A percentile compares a stretch with the other conserved stretches of the same genome.
phyloP scores from a whole-genome alignment of 2,113 vertebrate species.

The Dryoscopus gambensis region DNA sequence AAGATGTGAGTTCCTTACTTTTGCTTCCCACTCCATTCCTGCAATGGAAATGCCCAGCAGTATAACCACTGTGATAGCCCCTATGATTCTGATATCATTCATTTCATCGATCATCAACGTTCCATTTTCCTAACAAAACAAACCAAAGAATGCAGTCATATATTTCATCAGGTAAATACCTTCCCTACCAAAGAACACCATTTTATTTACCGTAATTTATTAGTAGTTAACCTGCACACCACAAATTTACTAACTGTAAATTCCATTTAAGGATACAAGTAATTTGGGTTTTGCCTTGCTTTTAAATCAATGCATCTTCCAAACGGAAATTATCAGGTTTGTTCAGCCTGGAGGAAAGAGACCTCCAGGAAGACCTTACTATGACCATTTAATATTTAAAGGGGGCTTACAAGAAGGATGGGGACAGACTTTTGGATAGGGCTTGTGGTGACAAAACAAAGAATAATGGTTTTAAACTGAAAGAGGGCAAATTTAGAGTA shows the following conservation, averaged over 20 bases:
- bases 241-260: not conserved
- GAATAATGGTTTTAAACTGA: not conserved
- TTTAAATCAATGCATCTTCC: not conserved
- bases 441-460: fast-evolving
- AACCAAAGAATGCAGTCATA: not conserved
- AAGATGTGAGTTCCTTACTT: slow-evolving; percentile 73
- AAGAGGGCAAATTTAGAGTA: not conserved
- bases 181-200: not conserved
- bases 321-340: not conserved
- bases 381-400: fast-evolving
- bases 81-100: slow-evolving; percentile 93
- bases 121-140: slow-evolving; percentile 74
- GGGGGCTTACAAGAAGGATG: not conserved
- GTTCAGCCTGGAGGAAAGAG: not conserved
- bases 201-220: not conserved
- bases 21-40: slow-evolving; percentile 99
- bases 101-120: slow-evolving; percentile 83
- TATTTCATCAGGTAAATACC: not conserved
- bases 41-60: slow-evolving; percentile 95
- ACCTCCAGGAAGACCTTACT: not conserved
- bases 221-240: not conserved
- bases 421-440: not conserved
- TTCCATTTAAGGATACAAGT: not conserved
- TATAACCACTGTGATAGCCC: slow-evolving; percentile 90
- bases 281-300: not conserved